Evolutionary conservation across 2,113 vertebrate genomes (phyloP).

Genomic region (Pan paniscus): DNA sequence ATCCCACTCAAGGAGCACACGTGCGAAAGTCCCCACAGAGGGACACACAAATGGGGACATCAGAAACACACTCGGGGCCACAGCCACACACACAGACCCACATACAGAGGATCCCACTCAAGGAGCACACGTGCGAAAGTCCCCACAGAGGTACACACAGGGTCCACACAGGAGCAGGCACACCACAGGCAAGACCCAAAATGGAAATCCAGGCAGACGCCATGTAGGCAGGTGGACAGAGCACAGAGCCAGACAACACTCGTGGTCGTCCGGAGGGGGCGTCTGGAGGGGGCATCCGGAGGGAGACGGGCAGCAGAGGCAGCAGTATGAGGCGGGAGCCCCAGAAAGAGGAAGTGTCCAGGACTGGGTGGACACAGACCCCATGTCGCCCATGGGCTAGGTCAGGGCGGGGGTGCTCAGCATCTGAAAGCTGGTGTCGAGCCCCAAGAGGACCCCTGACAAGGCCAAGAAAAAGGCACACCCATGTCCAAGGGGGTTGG

Average conservation of each 20-base stretch:
- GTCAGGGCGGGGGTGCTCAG: accelerated
- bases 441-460: background rate
- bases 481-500: too few relatives aligned
- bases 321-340: background rate
- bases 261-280: too few relatives aligned
- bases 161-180: background rate
- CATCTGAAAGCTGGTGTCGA: too few relatives aligned
- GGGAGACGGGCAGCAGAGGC: background rate
- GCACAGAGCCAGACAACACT: background rate
- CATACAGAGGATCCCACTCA: accelerated
- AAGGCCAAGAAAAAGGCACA: background rate
- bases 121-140: accelerated
- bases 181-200: background rate
- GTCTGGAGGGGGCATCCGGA: accelerated
- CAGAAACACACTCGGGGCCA: background rate
- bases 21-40: too few relatives aligned
- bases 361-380: background rate
- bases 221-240: accelerated
- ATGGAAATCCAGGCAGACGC: background rate
- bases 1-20: too few relatives aligned
- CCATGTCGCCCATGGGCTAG: background rate
- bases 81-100: background rate
- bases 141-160: background rate
- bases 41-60: background rate
- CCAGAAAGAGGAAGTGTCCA: background rate